Base-by-base conservation (phyloP, 2,797 vertebrate genomes). In the Pangasius sanitwongsei region DNA sequence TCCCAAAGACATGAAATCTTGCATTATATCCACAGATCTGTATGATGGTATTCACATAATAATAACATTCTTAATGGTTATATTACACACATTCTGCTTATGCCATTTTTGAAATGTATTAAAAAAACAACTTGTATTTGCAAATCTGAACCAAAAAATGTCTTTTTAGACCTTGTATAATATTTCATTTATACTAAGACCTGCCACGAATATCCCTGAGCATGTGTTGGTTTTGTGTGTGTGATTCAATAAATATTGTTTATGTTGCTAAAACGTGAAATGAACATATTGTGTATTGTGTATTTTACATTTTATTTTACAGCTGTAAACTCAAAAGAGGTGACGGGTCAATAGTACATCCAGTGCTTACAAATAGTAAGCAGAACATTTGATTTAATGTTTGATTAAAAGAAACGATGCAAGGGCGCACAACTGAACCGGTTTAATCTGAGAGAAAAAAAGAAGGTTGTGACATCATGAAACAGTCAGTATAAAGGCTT, bases 391-490 rank as follows among this genome's bases (percentile, higher is more conserved):
- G 6, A n/a, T 28, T 41, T 25, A 83, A 44, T 16, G 12, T 63
- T 28, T 31, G 2, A 59, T 81, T 59, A 59, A 82, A 83, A 31
- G 25, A 74, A 16, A 37, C 28, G 59, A 61, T 34, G 28, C 7
- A 72, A 61, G 16, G 65, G 63, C 3, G 0, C 20, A 65, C 16
- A 16, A n/a, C 12, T 31, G 34, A 69, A 69, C 25, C 3, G 16
- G 11, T 88, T 88, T 88, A 88, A 80, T 88, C 37, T 16, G 25
- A 65, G 59, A 34, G 41, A 31, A 50, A 25, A 70, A 12, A 55
- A 28, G 44, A 59, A 55, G 50, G n/a, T 16, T 77, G 12, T 13
- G 12, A 74, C 25, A 61, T 61, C 37, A 70, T 25, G 50, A 74
- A 75, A 65, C 57, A 37, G 80, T 87, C 80, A 83, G 23, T 69